Evolutionary conservation across 2,113 vertebrate genomes (phyloP), one percentile per base, ranked within the genome.

Genomic region (Apus apus): DNA sequence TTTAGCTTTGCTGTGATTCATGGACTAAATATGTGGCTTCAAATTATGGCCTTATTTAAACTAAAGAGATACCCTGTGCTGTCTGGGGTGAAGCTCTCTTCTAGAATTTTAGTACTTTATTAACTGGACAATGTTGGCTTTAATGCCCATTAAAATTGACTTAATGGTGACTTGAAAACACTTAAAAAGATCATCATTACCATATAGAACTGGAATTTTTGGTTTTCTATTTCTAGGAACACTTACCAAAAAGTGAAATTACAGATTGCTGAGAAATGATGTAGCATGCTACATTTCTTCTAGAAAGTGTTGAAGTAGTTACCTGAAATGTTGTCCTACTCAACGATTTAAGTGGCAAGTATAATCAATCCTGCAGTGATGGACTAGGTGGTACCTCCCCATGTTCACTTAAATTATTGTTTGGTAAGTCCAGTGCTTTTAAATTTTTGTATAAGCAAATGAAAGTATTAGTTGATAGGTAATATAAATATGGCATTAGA

Each of bases 11-110:
- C 96, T 80, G 26, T 98, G 98, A 98, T 97, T 98, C 98, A 98
- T 58, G 95, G 79, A 40, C 96, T 89, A 98, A 98, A 97, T 95
- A 98, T 97, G 97, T 94, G 93, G 9, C 96, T 98, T 94, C 95
- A 96, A 97, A 98, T 98, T 97, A 97, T 96, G 94, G 98, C 97
- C 97, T 98, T 97, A 93, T 94, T 96, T 97, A 98, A 97, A 97
- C 92, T 73, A 97, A 98, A 94, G 51, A 19, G 79, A 94, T 88
- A 53, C 53, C 26, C 90, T 87, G 36, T 5, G 6, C 65, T 94
- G 75, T 84, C 18, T 68, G 94, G 93, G 89, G 58, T 10, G 3
- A 91, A 38, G 3, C 66, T 86, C 15, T 89, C 36, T 86, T 90
- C 94, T 94, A 73, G 64, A 75, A 26, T 54, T 67, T 72, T 40